phyloP scores from a whole-genome alignment of 2,113 vertebrate species.

The Poecilia latipinna region DNA sequence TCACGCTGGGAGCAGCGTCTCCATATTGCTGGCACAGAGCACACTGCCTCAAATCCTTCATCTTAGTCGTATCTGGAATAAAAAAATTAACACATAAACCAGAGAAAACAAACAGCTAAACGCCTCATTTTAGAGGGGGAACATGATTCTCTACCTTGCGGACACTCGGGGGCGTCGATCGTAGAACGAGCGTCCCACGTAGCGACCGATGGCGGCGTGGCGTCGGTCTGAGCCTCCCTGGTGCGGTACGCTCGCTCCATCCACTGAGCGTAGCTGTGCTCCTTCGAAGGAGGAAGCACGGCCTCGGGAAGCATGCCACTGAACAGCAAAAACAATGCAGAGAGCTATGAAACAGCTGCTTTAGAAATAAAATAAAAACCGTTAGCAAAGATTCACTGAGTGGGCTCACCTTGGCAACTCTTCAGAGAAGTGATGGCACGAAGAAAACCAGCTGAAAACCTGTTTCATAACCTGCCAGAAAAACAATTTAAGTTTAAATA shows the following conservation, averaged over 20 bases:
- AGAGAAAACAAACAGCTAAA: neutral
- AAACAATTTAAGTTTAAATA: neutral
- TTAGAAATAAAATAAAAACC: neutral
- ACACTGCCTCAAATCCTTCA: conserved; percentile 84
- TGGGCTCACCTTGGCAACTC: conserved; percentile 82
- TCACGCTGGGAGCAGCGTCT: conserved; percentile 84
- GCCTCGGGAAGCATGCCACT: conserved; percentile 90
- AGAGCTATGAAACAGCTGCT: neutral
- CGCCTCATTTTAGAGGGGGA: neutral
- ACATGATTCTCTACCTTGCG: conserved; percentile 51
- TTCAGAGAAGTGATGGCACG: conserved; percentile 74
- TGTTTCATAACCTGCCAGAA: conserved; percentile 82
- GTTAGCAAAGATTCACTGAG: too few species aligned
- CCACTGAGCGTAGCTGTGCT: conserved; percentile 93
- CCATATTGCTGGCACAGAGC: conserved; percentile 86
- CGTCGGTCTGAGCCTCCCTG: conserved; percentile 11
- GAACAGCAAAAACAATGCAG: neutral
- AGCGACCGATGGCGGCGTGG: neutral
- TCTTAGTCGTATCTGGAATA: conserved; percentile 42
- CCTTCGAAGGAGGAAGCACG: conserved; percentile 87
- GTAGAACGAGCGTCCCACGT: conserved; percentile 9
- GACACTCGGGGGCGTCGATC: conserved; percentile 11
- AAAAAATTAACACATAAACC: neutral
- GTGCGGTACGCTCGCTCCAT: conserved; percentile 78
- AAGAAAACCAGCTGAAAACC: conserved; percentile 87